Percentiles rank a stretch among this genome's conserved stretches.
phyloP scores from a whole-genome alignment of 2,888 invertebrate genomes.

The Dynastes hyllus region DNA sequence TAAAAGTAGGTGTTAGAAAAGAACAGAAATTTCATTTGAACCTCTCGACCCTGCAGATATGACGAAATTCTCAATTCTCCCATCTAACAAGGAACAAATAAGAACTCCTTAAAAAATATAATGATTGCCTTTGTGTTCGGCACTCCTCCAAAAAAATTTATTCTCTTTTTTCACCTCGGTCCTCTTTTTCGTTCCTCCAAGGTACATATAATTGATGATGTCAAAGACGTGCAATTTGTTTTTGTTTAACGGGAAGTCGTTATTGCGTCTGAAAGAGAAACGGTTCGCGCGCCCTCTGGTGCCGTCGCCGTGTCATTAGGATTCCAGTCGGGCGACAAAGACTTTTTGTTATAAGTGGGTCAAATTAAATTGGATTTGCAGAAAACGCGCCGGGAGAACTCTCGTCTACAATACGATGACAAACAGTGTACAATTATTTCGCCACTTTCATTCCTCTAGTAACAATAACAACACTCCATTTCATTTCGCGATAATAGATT shows the following conservation, averaged over 20 bases:
- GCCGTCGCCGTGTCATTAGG: constrained; percentile 47
- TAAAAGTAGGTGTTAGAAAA: too few relatives aligned
- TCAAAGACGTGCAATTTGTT: constrained; percentile 50
- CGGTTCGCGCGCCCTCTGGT: constrained; percentile 47
- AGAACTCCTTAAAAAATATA: constrained; percentile 9
- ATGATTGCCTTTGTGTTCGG: constrained; percentile 19
- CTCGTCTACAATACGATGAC: constrained; percentile 32
- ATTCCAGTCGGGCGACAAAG: constrained; percentile 47
- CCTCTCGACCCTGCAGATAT: too few relatives aligned
- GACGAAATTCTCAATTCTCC: too few relatives aligned
- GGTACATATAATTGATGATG: constrained; percentile 48
- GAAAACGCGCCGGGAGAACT: constrained; percentile 22
- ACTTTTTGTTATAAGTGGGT: constrained; percentile 51
- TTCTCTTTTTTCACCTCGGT: neutral
- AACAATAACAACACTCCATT: constrained; percentile 28
- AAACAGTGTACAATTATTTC: constrained; percentile 45
- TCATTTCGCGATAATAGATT: constrained; percentile 23
- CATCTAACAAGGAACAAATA: neutral
- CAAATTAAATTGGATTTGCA: constrained; percentile 51
- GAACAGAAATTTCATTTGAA: too few relatives aligned
- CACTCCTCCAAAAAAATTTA: neutral
- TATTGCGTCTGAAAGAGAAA: constrained; percentile 37
- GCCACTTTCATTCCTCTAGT: constrained; percentile 14
- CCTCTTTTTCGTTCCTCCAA: constrained; percentile 24
- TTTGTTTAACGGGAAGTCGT: constrained; percentile 48